Percentiles rank a stretch among this genome's conserved stretches.
phyloP scores from a whole-genome alignment of 2,888 invertebrate species.

The Chrysodeixis includens region DNA sequence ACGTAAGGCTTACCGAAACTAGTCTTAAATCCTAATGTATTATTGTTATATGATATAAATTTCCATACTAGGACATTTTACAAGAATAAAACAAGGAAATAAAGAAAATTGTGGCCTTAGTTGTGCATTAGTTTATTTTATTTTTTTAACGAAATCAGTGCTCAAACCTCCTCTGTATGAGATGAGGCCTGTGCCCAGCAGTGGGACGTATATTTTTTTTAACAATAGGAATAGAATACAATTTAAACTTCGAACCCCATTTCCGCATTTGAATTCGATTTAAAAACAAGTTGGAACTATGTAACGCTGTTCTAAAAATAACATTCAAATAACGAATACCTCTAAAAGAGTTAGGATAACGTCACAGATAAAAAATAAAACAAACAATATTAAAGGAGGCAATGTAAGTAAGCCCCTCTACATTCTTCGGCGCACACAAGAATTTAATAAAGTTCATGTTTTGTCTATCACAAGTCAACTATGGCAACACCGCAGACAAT shows the following conservation, averaged over 20 bases:
- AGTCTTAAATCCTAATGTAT: neutral
- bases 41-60: neutral
- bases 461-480: slow-evolving; percentile 48
- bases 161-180: too few relatives aligned
- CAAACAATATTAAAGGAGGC: neutral
- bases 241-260: too few relatives aligned
- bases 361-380: neutral
- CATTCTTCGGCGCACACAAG: slow-evolving; percentile 17
- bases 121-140: too few relatives aligned
- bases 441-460: slow-evolving; percentile 46
- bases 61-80: neutral
- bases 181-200: too few relatives aligned
- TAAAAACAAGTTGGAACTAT: neutral
- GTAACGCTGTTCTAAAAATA: neutral
- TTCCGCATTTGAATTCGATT: too few relatives aligned
- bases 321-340: neutral
- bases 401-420: slow-evolving; percentile 23
- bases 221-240: too few relatives aligned
- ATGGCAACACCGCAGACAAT: slow-evolving; percentile 51
- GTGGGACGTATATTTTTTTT: too few relatives aligned
- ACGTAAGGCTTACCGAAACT: neutral
- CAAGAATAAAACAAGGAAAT: neutral
- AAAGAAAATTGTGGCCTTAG: too few relatives aligned
- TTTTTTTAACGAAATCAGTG: too few relatives aligned
- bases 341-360: neutral